Base-by-base conservation (phyloP, 2,797 vertebrate genomes). In the Propithecus deckenii region DNA sequence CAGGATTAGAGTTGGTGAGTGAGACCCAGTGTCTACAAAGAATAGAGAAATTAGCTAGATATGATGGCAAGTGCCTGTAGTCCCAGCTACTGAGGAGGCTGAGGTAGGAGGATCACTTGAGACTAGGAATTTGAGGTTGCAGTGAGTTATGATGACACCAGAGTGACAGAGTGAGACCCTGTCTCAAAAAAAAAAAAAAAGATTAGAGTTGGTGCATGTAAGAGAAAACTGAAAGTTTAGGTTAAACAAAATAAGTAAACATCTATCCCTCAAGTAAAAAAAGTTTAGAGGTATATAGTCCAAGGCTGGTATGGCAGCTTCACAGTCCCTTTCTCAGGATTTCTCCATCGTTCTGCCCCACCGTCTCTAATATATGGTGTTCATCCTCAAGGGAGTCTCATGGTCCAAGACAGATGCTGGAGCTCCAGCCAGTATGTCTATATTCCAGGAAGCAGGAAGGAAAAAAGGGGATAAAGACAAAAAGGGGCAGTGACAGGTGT, bases 211-310 rank as follows among this genome's bases (percentile, higher is more conserved):
- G n/a, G 30, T 86, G 30, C 30, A 46, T 32, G 5, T 72, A 89
- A 92, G 38, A 94, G 71, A 94, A 96, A 85, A 89, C n/a, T n/a
- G 35, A 30, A 85, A 48, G 23, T 14, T 30, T 28, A 52, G 15
- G 32, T 72, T 83, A 94, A 92, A 63, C 46, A 81, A 65, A 72
- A 35, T 65, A 79, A 94, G 69, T 48, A 78, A 95, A 63, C 15
- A 6, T 65, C 25, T 57, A 0, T 59, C 30, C 63, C 59, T 94
- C 52, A 59, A 71, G 30, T 50, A 43, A 91, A 95, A 79, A 52
- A 57, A 88, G 22, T 71, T 71, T n/a, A 46, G 35, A 89, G 8
- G 7, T 46, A 72, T 18, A 76, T 4, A 76, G 46, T 63, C 23
- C 35, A 71, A 63, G 5, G 46, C 72, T 71, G 8, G 43, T 55